A percentile compares a stretch with the other conserved stretches of the same genome.
Conservation (phyloP, 2,113 vertebrate genomes). For the Oxyura jamaicensis region DNA sequence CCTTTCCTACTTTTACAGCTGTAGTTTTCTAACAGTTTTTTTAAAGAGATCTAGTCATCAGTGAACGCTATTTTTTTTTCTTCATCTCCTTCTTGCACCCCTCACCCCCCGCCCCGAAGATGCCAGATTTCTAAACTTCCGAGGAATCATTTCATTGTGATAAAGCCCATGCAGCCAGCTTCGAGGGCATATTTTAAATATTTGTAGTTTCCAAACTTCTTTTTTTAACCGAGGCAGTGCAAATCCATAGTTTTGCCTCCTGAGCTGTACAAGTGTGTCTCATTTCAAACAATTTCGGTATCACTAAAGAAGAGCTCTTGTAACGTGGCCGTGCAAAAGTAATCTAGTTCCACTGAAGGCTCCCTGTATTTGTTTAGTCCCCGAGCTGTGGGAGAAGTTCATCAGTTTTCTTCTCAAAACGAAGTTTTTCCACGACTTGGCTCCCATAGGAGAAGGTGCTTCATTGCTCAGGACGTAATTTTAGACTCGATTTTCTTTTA, state of each 20-base stretch:
- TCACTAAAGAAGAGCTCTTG: neutral
- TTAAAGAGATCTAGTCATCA: conserved; percentile 18
- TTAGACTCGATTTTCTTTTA: neutral
- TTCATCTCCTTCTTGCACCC: too few species aligned
- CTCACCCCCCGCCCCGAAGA: neutral
- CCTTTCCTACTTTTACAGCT: conserved; percentile 72
- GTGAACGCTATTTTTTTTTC: neutral
- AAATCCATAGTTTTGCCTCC: neutral
- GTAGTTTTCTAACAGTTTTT: conserved; percentile 63
- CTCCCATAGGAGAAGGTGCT: neutral
- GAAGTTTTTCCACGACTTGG: conserved; percentile 10
- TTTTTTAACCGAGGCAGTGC: neutral
- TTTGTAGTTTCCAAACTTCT: conserved; percentile 16
- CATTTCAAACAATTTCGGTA: conserved; percentile 18
- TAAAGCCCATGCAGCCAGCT: neutral
- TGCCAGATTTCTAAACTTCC: conserved; percentile 46
- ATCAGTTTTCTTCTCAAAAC: conserved; percentile 31
- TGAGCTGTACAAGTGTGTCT: neutral
- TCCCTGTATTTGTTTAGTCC: conserved; percentile 33
- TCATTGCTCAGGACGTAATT: neutral
- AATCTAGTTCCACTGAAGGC: neutral
- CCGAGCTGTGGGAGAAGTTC: conserved; percentile 19
- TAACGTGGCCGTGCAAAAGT: conserved; percentile 29
- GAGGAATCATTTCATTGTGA: conserved; percentile 25
- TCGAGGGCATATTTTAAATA: neutral